Conservation (phyloP, 1,140 invertebrate species). For the Epicauta chinensis region DNA sequence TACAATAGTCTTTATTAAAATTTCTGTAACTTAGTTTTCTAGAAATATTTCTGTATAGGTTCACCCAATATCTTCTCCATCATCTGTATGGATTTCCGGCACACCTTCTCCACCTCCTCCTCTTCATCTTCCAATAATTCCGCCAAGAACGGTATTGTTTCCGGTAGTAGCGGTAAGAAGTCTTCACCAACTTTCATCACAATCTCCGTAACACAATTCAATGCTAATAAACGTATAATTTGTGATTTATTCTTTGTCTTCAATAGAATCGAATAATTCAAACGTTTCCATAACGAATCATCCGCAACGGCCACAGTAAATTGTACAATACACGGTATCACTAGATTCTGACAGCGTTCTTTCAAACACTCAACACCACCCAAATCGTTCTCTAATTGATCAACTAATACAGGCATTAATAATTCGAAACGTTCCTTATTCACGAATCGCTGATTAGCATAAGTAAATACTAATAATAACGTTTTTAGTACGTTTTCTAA, state of each 20-base stretch:
- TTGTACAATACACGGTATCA: constrained; percentile 73
- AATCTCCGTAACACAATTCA: constrained; percentile 62
- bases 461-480: constrained; percentile 64
- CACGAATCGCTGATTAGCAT: constrained; percentile 76
- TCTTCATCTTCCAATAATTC: constrained; percentile 82
- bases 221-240: constrained; percentile 52
- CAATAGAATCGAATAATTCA: constrained; percentile 83
- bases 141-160: constrained; percentile 77
- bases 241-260: constrained; percentile 74
- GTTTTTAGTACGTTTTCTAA: constrained; percentile 66
- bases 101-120: constrained; percentile 64
- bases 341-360: constrained; percentile 52
- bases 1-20: too few relatives aligned
- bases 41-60: constrained; percentile 78
- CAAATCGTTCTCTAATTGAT: constrained; percentile 79
- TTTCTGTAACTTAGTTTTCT: too few relatives aligned
- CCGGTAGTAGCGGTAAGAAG: constrained; percentile 71
- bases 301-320: constrained; percentile 76
- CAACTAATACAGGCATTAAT: constrained; percentile 77
- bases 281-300: constrained; percentile 79
- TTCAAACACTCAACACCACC: constrained; percentile 56
- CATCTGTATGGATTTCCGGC: constrained; percentile 66
- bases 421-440: constrained; percentile 78
- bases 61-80: constrained; percentile 77
- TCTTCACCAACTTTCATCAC: constrained; percentile 73